A percentile compares a stretch with the other conserved stretches of the same genome.
These are phyloP conservation scores for Prochilodus magdalenae DNA, from an alignment of 2,113 vertebrate genomes.

Conservation along the genomic window DNA sequence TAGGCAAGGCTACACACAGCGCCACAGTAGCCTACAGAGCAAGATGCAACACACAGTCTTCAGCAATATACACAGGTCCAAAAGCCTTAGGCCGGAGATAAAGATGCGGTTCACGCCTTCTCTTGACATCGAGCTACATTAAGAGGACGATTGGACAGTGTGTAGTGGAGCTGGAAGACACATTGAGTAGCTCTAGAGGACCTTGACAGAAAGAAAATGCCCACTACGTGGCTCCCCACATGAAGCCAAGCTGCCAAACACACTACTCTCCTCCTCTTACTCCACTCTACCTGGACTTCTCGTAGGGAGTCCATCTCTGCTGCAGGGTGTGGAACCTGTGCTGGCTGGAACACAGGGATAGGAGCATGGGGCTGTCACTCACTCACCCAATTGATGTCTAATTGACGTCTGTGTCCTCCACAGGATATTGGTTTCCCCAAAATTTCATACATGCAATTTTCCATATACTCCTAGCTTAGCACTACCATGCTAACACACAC, in stretches of 20 bases:
- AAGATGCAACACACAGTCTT: slow-evolving; percentile 56
- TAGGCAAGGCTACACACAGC: slow-evolving; percentile 55
- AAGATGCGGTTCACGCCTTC: slow-evolving; percentile 1
- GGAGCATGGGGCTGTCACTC: slow-evolving; percentile 49
- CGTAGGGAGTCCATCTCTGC: slow-evolving; percentile 65
- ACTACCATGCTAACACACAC: too few species aligned
- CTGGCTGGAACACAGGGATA: slow-evolving; percentile 65
- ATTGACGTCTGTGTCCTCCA: slow-evolving; percentile 13
- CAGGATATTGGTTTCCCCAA: too few species aligned
- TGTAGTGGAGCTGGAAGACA: slow-evolving; percentile 51
- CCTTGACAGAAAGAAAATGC: slow-evolving; percentile 35
- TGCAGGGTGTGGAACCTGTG: slow-evolving; percentile 65
- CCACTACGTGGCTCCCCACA: slow-evolving; percentile 45
- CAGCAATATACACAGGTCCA: slow-evolving; percentile 54
- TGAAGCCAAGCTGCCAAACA: slow-evolving; percentile 51
- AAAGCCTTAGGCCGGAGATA: slow-evolving; percentile 27
- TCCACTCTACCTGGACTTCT: slow-evolving; percentile 64
- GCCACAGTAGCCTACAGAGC: slow-evolving; percentile 46
- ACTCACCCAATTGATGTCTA: slow-evolving; percentile 30
- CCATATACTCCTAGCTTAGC: too few species aligned
- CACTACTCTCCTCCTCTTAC: slow-evolving; percentile 50
- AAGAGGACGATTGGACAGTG: slow-evolving; percentile 43
- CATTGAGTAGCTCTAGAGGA: slow-evolving; percentile 43
- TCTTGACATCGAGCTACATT: neutral
- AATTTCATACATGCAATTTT: too few species aligned